These are phyloP conservation scores for Anthophora plumipes DNA, from an alignment of 2,888 invertebrate species.

Conservation along the genomic window DNA sequence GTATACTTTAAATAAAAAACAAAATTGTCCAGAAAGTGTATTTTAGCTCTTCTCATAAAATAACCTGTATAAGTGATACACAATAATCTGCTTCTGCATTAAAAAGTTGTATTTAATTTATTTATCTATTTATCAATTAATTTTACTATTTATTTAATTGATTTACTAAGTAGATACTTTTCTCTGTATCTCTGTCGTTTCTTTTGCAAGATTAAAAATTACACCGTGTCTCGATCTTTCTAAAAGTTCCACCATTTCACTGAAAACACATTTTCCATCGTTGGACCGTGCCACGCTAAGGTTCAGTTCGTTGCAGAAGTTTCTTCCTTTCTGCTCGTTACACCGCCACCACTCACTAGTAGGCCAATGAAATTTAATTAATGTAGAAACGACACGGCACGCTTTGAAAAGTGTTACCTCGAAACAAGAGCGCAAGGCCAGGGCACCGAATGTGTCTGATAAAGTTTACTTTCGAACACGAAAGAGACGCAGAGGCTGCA, in stretches of 20 bases:
- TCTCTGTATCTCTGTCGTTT: no score
- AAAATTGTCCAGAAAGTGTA: no score
- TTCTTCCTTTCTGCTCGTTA: slow-evolving; percentile 26
- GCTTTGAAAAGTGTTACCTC: slow-evolving; percentile 9
- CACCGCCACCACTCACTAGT: slow-evolving; percentile 1
- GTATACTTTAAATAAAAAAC: no score
- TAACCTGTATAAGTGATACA: no score
- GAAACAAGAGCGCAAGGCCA: slow-evolving; percentile 5
- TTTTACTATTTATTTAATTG: no score
- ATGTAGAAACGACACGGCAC: slow-evolving; percentile 12
- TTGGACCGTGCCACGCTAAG: not conserved
- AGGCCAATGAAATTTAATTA: slow-evolving; percentile 43
- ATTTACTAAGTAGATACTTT: no score
- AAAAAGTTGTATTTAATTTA: no score
- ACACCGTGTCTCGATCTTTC: not conserved
- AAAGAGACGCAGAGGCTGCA: not conserved
- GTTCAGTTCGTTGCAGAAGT: not conserved
- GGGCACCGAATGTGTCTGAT: not conserved
- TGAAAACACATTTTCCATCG: not conserved
- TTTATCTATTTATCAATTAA: no score
- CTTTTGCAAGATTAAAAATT: no score
- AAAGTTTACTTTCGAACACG: slow-evolving; percentile 10
- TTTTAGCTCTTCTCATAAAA: no score
- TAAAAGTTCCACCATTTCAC: not conserved
- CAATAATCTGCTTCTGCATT: no score